phyloP scores from a whole-genome alignment of 1,140 invertebrate genomes.

The Drosophila cardini region DNA sequence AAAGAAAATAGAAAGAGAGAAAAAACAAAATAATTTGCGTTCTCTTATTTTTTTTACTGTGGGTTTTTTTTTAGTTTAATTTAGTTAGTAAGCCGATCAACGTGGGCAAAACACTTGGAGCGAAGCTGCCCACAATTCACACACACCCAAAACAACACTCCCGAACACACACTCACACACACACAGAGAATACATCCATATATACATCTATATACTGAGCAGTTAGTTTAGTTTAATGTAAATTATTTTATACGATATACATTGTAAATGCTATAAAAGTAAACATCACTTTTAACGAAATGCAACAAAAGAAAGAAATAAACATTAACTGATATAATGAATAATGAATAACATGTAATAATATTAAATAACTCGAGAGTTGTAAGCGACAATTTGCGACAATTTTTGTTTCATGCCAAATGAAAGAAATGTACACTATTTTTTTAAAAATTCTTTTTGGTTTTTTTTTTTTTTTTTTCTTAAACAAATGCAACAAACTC shows the following conservation, averaged over 20 bases:
- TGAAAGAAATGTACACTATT: conserved; percentile 36
- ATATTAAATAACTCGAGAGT: conserved; percentile 73
- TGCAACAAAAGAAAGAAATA: conserved; percentile 32
- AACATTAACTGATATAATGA: conserved; percentile 23
- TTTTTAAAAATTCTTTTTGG: conserved; percentile 5
- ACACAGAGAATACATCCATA: conserved; percentile 17
- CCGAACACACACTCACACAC: conserved; percentile 28
- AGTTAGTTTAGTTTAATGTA: conserved; percentile 80
- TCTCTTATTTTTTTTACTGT: conserved; percentile 42
- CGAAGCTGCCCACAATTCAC: conserved; percentile 56
- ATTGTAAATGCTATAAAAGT: conserved; percentile 65
- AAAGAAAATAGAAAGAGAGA: not conserved
- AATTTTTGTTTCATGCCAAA: conserved; percentile 70
- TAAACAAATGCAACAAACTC: conserved; percentile 41
- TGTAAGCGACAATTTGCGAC: conserved; percentile 53
- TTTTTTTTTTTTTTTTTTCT: no score
- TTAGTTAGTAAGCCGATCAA: conserved; percentile 64
- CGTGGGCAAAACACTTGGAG: conserved; percentile 55
- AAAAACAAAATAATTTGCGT: conserved; percentile 20
- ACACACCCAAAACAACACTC: conserved; percentile 12
- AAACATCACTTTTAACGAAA: conserved; percentile 57
- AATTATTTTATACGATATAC: conserved; percentile 79
- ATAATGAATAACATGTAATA: conserved; percentile 46
- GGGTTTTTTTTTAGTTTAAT: conserved; percentile 70
- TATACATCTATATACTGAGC: conserved; percentile 42